phyloP scores from a whole-genome alignment of 2,113 vertebrate genomes.

The Oreochromis spilurus region DNA sequence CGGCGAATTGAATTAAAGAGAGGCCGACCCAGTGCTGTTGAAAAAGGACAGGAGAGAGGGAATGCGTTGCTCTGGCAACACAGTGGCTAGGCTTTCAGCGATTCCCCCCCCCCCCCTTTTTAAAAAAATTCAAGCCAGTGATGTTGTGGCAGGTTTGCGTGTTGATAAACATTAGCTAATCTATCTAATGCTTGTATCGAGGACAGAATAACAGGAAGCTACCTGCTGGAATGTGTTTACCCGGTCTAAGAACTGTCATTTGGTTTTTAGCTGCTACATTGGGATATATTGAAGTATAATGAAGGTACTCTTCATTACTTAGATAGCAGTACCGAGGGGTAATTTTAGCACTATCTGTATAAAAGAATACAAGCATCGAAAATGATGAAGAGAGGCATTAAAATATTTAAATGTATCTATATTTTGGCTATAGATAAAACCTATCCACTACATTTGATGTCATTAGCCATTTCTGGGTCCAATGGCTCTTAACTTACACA shows the following conservation, averaged over 20 bases:
- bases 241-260: background rate
- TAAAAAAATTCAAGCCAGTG: background rate
- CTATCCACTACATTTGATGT: background rate
- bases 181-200: background rate
- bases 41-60: background rate
- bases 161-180: background rate
- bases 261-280: background rate
- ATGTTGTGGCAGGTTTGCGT: background rate
- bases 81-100: background rate
- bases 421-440: background rate
- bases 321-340: background rate
- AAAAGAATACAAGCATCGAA: background rate
- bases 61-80: constrained; percentile 70
- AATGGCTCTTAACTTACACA: background rate
- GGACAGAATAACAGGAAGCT: background rate
- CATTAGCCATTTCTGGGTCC: background rate
- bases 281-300: background rate
- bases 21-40: background rate
- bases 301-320: background rate
- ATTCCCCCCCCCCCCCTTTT: background rate
- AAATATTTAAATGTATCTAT: background rate
- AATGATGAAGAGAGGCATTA: background rate
- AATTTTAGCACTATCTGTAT: background rate
- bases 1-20: background rate
- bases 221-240: background rate